These are phyloP conservation scores for Pseudolycoriella hygida DNA, from an alignment of 2,888 invertebrate species.

Conservation along the genomic window DNA sequence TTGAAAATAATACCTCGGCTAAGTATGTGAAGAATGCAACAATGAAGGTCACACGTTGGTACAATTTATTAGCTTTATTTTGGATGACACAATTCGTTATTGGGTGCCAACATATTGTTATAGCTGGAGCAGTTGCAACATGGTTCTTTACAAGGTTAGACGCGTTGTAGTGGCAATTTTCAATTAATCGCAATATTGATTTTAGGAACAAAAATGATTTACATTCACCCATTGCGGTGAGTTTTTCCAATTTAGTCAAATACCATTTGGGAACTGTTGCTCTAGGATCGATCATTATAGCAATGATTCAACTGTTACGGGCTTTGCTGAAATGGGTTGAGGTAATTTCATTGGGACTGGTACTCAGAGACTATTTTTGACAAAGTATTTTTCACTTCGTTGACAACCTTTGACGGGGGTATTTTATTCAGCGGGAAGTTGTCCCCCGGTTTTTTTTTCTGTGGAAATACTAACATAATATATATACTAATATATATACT, in stretches of 20 bases:
- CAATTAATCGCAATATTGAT: constrained; percentile 8
- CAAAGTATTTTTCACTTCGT: too few species aligned
- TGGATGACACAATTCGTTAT: constrained; percentile 49
- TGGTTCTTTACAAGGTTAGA: constrained; percentile 48
- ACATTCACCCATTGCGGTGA: constrained; percentile 29
- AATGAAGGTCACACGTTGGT: constrained; percentile 28
- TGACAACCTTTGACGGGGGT: too few species aligned
- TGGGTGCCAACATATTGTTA: constrained; percentile 48
- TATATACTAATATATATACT: too few species aligned
- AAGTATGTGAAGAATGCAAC: constrained; percentile 12
- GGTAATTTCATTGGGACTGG: too few species aligned
- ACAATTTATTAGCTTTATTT: constrained; percentile 38
- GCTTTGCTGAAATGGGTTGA: constrained; percentile 25
- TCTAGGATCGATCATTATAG: constrained; percentile 56
- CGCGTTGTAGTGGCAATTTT: too few species aligned
- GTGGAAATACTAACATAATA: too few species aligned
- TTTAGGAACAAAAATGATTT: constrained; percentile 31
- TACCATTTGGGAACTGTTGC: constrained; percentile 65
- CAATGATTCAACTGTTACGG: constrained; percentile 46
- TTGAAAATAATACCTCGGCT: constrained; percentile 17
- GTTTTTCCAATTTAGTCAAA: constrained; percentile 32
- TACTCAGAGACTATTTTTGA: too few species aligned
- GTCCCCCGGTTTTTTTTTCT: too few species aligned
- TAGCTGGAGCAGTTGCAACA: constrained; percentile 42
- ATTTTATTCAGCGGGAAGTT: too few species aligned